A percentile compares a stretch with the other conserved stretches of the same genome.
phyloP scores from a whole-genome alignment of 1,140 invertebrate species.

The Triops longicaudatus region DNA sequence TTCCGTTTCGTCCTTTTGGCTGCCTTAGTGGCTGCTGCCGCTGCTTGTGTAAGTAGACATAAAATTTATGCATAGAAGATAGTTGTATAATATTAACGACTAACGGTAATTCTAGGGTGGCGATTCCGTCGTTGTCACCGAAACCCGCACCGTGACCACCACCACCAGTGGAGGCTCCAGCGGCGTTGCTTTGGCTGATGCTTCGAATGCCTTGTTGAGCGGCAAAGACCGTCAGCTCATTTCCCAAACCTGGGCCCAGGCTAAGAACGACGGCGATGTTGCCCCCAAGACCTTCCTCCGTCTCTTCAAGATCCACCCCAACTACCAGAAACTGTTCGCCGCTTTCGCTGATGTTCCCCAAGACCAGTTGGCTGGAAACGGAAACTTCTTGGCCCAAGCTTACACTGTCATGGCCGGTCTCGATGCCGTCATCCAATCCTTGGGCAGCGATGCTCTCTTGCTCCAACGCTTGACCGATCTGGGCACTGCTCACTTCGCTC shows the following conservation, averaged over 20 bases:
- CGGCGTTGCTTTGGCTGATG: not conserved
- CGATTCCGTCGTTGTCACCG: not conserved
- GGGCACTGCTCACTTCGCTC: constrained; percentile 51
- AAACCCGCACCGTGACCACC: not conserved
- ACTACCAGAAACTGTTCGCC: constrained; percentile 50
- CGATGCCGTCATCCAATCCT: constrained; percentile 50
- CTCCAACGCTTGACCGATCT: constrained; percentile 52
- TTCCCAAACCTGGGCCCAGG: too few relatives aligned
- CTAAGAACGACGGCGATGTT: constrained; percentile 16
- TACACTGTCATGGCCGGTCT: constrained; percentile 54
- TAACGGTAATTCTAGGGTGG: not conserved
- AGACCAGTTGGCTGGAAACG: constrained; percentile 47
- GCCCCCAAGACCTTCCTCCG: constrained; percentile 38
- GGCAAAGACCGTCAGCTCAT: too few relatives aligned
- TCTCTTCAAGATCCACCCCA: constrained; percentile 53
- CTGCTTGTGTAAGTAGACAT: too few relatives aligned
- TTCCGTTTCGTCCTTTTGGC: not conserved
- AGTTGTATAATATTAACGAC: too few relatives aligned
- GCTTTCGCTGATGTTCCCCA: constrained; percentile 49
- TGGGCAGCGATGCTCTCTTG: constrained; percentile 54
- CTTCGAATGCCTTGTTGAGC: too few relatives aligned
- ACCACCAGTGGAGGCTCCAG: not conserved
- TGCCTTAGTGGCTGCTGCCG: not conserved
- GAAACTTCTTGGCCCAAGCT: constrained; percentile 59
- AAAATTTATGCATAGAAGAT: too few relatives aligned